Evolutionary conservation across 2,113 vertebrate species (phyloP), one percentile per base, ranked within the genome.

Genomic region (Scalopus aquaticus): DNA sequence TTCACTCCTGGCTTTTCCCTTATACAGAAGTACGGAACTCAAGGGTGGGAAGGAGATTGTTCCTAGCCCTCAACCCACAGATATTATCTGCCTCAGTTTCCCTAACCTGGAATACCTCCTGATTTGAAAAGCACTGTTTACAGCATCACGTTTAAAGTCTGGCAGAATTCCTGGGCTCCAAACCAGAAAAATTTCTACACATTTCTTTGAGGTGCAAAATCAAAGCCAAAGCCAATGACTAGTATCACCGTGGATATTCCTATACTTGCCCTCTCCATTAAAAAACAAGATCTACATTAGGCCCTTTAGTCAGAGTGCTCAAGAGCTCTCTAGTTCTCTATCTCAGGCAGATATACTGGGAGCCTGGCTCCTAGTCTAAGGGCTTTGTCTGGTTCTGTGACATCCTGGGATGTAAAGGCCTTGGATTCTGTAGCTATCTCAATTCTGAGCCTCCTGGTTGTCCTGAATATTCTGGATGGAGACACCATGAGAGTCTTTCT

Each of bases 341-440:
- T 49, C 62, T 74, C 39, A 49, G 26, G 17, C 35, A 67, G 46
- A 16, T 0, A 1, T 12, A 35, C 39, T n/a, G 1, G 28, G 69
- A 15, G 24, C 65, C 82, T 32, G 37, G n/a, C 76, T 49, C 77
- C 70, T 32, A 7, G 39, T 65, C 4, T 56, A 32, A 78, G 17
- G 19, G 12, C 49, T 87, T 65, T 54, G 26, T 54, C 22, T 42
- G 51, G 22, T 44, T 70, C 74, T 72, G 22, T 78, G 28, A 51
- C 60, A 42, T 85, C 19, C 46, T 77, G 35, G 9, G 79, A 39
- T 12, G 6, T 1, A 3, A 35, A 76, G 56, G 81, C 30, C 46
- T 90, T 84, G 46, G 42, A 28, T 67, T 91, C 77, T 79, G 65
- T 58, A 39, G 11, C 60, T 35, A 39, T n/a, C 82, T 78, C 24